Evolutionary conservation across 92 coral and sea anemone genomes (phyloP), one percentile per base, ranked within the genome.

Genomic region (Bergia sp.): DNA sequence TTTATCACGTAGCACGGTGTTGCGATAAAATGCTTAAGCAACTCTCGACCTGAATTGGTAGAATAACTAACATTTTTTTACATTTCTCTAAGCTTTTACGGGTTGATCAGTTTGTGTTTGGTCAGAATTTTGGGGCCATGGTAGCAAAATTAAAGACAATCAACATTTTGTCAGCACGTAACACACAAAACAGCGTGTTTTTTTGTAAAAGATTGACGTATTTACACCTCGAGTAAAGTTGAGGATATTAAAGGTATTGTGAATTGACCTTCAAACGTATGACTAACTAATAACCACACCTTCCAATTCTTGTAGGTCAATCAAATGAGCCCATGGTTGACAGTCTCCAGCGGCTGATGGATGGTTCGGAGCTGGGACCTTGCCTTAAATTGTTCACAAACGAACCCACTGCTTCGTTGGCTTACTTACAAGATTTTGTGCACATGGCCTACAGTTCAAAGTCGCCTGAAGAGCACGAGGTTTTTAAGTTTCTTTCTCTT

Each of bases 341-440:
- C 47, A 81, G 73, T 37, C 49, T 81, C 29, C 85, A 81, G 73
- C 73, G 89, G 53, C 79, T 91, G 55, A 82, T 93, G 50, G 76
- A 64, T n/a, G 90, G 38, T 78, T 93, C 97, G 23, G 90, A 93
- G 50, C 75, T 91, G 9, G 88, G 93, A 39, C 81, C 79, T 57
- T 85, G 90, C 57, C 86, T 94, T 40, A 21, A 69, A 40, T 13
- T 89, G 20, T 38, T 81, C 13, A 81, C 50, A 20, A 73, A 75
- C 55, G 74, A 87, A 38, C 65, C 73, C 61, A 80, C 72, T 64
- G 89, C 95, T 36, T 79, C 85, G 16, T 58, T 71, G 55, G 67
- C 77, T 2, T 95, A 95, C 86, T 87, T 95, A 6, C 89, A 87
- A 23, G 98, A 95, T 74, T 95, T 91, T 79, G 93, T 91, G 15